Percentiles rank a stretch among this genome's conserved stretches.
These are phyloP conservation scores for Microcebus jonahi DNA, from an alignment of 2,113 vertebrate genomes.

Conservation along the genomic window DNA sequence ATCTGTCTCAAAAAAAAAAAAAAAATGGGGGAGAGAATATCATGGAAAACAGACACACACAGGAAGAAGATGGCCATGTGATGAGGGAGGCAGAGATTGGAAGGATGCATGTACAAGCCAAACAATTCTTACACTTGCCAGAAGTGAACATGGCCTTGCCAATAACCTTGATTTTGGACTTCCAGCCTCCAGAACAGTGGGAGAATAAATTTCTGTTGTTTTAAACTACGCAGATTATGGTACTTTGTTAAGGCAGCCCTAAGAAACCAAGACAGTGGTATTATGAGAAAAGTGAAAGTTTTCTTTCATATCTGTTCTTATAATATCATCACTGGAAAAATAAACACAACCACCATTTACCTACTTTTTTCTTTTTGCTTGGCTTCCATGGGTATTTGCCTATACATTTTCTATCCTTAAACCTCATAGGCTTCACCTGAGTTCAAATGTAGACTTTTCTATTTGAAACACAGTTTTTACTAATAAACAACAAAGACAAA, in stretches of 20 bases:
- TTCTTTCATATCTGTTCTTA: neutral
- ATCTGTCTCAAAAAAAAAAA: too few species aligned
- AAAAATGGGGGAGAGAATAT: too few species aligned
- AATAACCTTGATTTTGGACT: neutral
- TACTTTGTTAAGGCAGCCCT: neutral
- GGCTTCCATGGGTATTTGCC: neutral
- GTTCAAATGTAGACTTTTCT: neutral
- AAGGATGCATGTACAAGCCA: neutral
- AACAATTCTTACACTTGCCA: fast-evolving
- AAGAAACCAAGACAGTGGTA: too few species aligned
- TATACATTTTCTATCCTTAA: neutral
- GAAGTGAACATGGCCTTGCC: too few species aligned
- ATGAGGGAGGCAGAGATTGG: neutral
- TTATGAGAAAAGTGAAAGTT: neutral
- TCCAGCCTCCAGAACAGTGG: neutral
- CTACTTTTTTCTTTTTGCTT: neutral
- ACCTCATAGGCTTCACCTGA: neutral
- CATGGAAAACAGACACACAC: neutral
- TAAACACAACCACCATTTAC: neutral
- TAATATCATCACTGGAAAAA: neutral
- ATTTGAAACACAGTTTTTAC: neutral
- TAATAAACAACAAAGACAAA: neutral
- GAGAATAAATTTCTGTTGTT: neutral
- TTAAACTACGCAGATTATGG: neutral
- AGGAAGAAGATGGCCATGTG: neutral